phyloP scores from a whole-genome alignment of 2,797 vertebrate species.

The Carcharodon carcharias region DNA sequence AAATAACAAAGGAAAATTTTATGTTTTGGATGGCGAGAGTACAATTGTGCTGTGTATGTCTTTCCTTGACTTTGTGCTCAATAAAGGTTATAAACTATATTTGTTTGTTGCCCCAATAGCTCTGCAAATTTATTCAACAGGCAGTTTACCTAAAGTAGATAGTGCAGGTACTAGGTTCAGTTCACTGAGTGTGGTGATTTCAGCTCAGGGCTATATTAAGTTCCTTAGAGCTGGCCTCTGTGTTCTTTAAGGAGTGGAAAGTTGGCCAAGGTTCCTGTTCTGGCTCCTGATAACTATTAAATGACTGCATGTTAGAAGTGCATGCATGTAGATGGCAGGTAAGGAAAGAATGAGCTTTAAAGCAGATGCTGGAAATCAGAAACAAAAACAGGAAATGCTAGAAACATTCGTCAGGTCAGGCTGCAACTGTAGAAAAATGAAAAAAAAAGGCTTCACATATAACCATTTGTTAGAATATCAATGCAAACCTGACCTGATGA shows the following conservation, averaged over 20 bases:
- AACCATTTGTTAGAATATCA: not conserved
- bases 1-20: not conserved
- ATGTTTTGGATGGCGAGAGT: not conserved
- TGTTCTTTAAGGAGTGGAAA: slow-evolving; percentile 5
- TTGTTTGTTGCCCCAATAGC: not conserved
- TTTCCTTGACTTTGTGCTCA: not conserved
- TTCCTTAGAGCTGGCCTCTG: not conserved
- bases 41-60: not conserved
- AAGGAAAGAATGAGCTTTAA: not conserved
- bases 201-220: not conserved
- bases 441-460: not conserved
- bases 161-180: not conserved
- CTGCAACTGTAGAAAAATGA: not conserved
- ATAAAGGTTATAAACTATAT: not conserved
- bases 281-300: not conserved
- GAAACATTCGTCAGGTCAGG: not conserved
- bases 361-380: not conserved
- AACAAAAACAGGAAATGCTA: not conserved
- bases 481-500: not conserved
- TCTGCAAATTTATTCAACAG: too few species aligned
- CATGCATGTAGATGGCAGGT: not conserved
- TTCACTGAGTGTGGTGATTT: not conserved
- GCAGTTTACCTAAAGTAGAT: not conserved
- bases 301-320: not conserved
- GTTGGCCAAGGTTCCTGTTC: not conserved